Evolutionary conservation across 37 sponge, comb jelly and placozoan species (phyloP), one percentile per base, ranked within the genome.

Genomic region (Mnemiopsis leidyi): DNA sequence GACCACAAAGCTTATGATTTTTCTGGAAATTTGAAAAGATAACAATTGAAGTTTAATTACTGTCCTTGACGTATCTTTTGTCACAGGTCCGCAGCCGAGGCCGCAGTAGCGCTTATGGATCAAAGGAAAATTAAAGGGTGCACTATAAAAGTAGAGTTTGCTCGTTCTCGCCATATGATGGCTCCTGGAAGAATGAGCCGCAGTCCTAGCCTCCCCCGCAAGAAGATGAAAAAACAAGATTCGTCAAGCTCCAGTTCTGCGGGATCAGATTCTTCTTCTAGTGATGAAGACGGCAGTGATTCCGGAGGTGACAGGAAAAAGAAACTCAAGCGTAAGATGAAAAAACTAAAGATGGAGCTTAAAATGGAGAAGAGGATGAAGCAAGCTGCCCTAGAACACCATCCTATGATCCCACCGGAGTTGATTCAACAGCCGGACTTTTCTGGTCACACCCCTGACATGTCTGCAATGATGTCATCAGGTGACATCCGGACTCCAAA

Each of bases 41-140:
- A n/a, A n/a, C n/a, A n/a, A n/a, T n/a, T n/a, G n/a, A n/a, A n/a
- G n/a, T n/a, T n/a, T n/a, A n/a, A n/a, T n/a, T n/a, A n/a, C n/a
- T n/a, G n/a, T n/a, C n/a, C n/a, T n/a, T n/a, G n/a, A n/a, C n/a
- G n/a, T n/a, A n/a, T n/a, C n/a, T n/a, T 21, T 35, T 33, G 5
- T 85, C 25, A 39, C 90, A 85, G 90, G 48, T 85, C 90, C 13
- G 90, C 90, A 13, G 90, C 90, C 0, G 90, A 85, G 7, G 90
- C 90, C 0, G 90, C 90, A 13, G 61, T 85, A 39, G 40, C 90
- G 13, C 28, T 85, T 16, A 85, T 85, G 90, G 90, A 85, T 25
- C 48, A 39, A 61, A 40, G 21, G 48, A 28, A 61, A 25, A 28
- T 85, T 21, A 85, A 85, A 37, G 90, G 90, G 21, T 32, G 25